These are phyloP conservation scores for Asarcornis scutulata DNA, from an alignment of 2,113 vertebrate genomes.

Conservation along the genomic window DNA sequence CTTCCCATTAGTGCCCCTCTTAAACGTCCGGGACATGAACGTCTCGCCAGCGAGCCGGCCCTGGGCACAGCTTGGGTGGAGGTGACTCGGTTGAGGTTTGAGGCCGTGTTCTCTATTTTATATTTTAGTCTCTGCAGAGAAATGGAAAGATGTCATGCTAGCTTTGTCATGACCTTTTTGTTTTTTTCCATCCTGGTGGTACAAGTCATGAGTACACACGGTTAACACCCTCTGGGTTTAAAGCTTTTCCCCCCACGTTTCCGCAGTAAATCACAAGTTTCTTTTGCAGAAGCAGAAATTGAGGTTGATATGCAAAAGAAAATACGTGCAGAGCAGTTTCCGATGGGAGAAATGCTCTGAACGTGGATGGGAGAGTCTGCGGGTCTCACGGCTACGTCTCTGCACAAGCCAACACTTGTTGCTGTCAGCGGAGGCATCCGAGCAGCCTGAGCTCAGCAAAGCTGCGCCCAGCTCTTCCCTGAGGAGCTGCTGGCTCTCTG, in stretches of 20 bases:
- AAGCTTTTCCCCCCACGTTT: conserved; percentile 44
- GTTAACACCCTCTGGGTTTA: not conserved
- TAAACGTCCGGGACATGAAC: not conserved
- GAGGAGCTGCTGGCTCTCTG: not conserved
- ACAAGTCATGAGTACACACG: not conserved
- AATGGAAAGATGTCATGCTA: not conserved
- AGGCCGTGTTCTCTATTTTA: not conserved
- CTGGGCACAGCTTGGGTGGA: not conserved
- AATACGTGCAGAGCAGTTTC: not conserved
- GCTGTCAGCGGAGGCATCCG: not conserved
- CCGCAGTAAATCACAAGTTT: conserved; percentile 20
- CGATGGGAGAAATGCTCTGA: not conserved
- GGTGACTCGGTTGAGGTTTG: not conserved
- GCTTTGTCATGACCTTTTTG: not conserved
- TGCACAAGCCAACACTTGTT: not conserved
- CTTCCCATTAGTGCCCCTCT: not conserved
- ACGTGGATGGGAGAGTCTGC: not conserved
- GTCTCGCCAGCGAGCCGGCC: not conserved
- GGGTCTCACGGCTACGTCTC: accelerated
- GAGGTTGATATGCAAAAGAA: conserved; percentile 41
- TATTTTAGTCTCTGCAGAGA: not conserved
- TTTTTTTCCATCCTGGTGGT: conserved; percentile 8
- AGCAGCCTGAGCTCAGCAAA: not conserved
- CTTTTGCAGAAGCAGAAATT: conserved; percentile 43
- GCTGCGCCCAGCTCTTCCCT: not conserved